Base-by-base conservation (phyloP, 2,888 invertebrate genomes). In the Lamproptera curius region DNA sequence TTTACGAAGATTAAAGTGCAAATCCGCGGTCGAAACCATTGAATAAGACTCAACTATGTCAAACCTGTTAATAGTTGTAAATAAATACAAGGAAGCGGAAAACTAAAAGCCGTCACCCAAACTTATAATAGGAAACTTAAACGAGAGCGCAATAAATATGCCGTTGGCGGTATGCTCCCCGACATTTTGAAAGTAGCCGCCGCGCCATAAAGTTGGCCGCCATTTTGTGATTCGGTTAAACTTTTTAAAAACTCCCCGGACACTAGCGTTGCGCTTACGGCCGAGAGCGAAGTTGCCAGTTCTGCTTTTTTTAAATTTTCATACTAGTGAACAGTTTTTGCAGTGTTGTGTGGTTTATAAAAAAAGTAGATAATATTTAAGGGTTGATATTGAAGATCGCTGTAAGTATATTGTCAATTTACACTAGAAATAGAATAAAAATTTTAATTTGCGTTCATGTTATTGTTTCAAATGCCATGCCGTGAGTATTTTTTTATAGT, bases 91-190 rank as follows among this genome's bases (percentile, higher is more conserved):
- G n/a, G 55, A 15, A 31, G 23, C 36, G 28, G 5, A 4, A 23
- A 38, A 48, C 35, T 43, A 59, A 76, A 74, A 62, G 71, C 62
- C 65, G 70, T 74, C 69, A 64, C 58, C n/a, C 62, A 58, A 71
- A 72, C 62, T 73, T 70, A 70, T 70, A 70, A 72, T 70, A 65
- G 68, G 60, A 61, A 62, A 63, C 66, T 70, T 68, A 42, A 51
- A 53, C 50, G 53, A 52, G 51, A 50, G 41, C 49, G 51, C 55
- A 52, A 53, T 57, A 57, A 55, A 55, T 55, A 51, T 42, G 50
- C 46, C 43, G 13, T 43, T 26, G 34, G 43, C 39, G 26, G 40
- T 13, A 49, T 39, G 52, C 38, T 26, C 23, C 38, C 26, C 42
- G 52, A 46, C 54, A 54, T 52, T 54, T 52, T 47, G 45, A 43